Evolutionary conservation across 1,140 invertebrate species (phyloP).

Genomic region (Phymastichus coffea): DNA sequence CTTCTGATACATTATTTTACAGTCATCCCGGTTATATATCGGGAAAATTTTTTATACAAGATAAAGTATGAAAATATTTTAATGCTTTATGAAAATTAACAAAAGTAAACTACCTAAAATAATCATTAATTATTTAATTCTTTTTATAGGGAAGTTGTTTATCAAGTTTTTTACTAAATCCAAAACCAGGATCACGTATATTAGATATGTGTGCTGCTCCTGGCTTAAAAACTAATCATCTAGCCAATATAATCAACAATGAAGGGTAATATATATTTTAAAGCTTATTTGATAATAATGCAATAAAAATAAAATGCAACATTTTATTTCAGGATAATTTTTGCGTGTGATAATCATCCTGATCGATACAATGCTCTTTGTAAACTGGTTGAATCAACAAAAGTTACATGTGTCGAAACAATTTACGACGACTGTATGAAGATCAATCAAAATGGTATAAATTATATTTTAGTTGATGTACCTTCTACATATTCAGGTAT

Average conservation of each 20-base stretch:
- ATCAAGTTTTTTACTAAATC: slow-evolving; percentile 72
- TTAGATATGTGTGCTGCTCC: slow-evolving; percentile 94
- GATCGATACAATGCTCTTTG: slow-evolving; percentile 67
- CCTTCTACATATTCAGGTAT: slow-evolving; percentile 92
- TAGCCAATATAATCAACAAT: slow-evolving; percentile 83
- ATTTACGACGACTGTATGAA: slow-evolving; percentile 75
- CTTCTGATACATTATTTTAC: slow-evolving; percentile 68
- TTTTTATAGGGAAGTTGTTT: slow-evolving; percentile 80
- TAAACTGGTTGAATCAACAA: slow-evolving; percentile 64
- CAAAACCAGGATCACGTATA: slow-evolving; percentile 67
- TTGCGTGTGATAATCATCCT: slow-evolving; percentile 76
- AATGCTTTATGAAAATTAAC: not conserved
- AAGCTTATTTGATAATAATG: slow-evolving; percentile 4
- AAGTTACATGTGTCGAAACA: slow-evolving; percentile 66
- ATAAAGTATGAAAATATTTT: slow-evolving; percentile 70
- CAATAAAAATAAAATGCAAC: slow-evolving; percentile 5
- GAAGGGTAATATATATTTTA: slow-evolving; percentile 58
- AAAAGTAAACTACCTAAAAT: not conserved
- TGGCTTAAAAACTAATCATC: slow-evolving; percentile 91
- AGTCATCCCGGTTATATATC: slow-evolving; percentile 66
- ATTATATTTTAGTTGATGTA: slow-evolving; percentile 92
- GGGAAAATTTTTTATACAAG: slow-evolving; percentile 81
- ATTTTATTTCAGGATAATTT: slow-evolving; percentile 63
- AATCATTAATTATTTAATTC: slow-evolving; percentile 33
- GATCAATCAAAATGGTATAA: slow-evolving; percentile 69